Conservation (phyloP, 2,888 invertebrate genomes). For the Carcina quercana region DNA sequence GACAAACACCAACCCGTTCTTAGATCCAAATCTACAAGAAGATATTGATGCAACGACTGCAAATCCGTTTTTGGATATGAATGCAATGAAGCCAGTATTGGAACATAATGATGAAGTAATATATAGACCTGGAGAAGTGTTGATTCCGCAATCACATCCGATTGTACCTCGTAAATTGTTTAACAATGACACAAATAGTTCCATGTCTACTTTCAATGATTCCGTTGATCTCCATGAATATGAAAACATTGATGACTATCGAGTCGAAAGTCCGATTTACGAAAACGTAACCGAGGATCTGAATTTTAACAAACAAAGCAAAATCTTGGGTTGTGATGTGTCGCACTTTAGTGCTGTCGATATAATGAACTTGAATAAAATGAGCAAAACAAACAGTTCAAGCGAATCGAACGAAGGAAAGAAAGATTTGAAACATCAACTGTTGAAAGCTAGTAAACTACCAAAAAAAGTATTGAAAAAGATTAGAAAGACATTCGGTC, state of each 20-base stretch:
- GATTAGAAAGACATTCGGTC: slow-evolving; percentile 58
- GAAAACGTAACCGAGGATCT: slow-evolving; percentile 51
- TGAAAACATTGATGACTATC: slow-evolving; percentile 53
- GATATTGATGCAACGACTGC: slow-evolving; percentile 21
- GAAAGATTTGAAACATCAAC: slow-evolving; percentile 45
- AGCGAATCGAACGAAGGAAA: slow-evolving; percentile 53
- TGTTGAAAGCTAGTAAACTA: slow-evolving; percentile 52
- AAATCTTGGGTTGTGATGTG: slow-evolving; percentile 62
- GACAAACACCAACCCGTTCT: slow-evolving; percentile 60
- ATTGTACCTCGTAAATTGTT: slow-evolving; percentile 55
- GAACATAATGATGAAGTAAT: slow-evolving; percentile 43
- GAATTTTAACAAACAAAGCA: slow-evolving; percentile 60
- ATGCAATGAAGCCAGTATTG: slow-evolving; percentile 30
- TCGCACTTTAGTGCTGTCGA: slow-evolving; percentile 58
- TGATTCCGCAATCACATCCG: slow-evolving; percentile 20
- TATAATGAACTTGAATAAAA: slow-evolving; percentile 60
- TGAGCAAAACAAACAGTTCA: slow-evolving; percentile 33
- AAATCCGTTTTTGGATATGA: slow-evolving; percentile 48
- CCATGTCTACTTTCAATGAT: slow-evolving; percentile 60
- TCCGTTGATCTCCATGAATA: slow-evolving; percentile 48
- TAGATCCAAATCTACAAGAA: slow-evolving; percentile 42
- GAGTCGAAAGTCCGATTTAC: slow-evolving; percentile 55
- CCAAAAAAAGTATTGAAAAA: slow-evolving; percentile 63
- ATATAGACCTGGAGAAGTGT: slow-evolving; percentile 23
- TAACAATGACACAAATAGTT: slow-evolving; percentile 51